phyloP scores from a whole-genome alignment of 2,888 invertebrate species.

The Perithous albicinctus region DNA sequence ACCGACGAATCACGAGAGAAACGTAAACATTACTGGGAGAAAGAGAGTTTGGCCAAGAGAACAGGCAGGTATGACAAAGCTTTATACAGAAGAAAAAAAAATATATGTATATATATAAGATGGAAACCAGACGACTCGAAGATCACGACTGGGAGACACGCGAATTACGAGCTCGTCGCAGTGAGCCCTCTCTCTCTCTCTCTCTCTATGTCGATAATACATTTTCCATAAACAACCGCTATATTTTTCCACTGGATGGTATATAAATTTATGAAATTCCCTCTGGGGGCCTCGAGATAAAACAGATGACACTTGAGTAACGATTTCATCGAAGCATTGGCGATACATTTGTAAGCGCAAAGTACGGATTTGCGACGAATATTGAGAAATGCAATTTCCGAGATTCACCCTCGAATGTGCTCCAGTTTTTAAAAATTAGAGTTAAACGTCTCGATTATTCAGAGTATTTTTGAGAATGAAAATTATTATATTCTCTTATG shows the following conservation, averaged over 20 bases:
- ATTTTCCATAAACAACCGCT: not conserved
- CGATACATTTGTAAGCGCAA: not conserved
- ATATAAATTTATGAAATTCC: not conserved
- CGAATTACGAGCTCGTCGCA: not conserved
- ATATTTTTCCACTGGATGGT: not conserved
- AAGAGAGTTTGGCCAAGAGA: conserved; percentile 4
- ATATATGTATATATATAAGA: too few species aligned
- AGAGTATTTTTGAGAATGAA: too few species aligned
- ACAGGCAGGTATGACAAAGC: not conserved
- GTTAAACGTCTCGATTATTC: not conserved
- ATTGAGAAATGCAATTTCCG: not conserved
- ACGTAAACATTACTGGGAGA: conserved; percentile 40
- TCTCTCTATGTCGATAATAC: conserved; percentile 4
- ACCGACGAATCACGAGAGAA: conserved; percentile 10
- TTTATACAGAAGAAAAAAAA: not conserved
- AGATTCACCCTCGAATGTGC: not conserved
- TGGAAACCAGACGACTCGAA: not conserved
- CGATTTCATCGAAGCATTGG: not conserved
- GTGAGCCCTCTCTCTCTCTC: too few species aligned
- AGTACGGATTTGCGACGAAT: not conserved
- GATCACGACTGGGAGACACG: not conserved
- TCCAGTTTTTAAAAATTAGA: not conserved
- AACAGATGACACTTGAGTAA: not conserved
- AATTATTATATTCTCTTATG: too few species aligned
- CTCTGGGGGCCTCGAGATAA: not conserved